Evolutionary conservation across 2,888 invertebrate species (phyloP), one percentile per base, ranked within the genome.

Genomic region (Ormyrus pomaceus): DNA sequence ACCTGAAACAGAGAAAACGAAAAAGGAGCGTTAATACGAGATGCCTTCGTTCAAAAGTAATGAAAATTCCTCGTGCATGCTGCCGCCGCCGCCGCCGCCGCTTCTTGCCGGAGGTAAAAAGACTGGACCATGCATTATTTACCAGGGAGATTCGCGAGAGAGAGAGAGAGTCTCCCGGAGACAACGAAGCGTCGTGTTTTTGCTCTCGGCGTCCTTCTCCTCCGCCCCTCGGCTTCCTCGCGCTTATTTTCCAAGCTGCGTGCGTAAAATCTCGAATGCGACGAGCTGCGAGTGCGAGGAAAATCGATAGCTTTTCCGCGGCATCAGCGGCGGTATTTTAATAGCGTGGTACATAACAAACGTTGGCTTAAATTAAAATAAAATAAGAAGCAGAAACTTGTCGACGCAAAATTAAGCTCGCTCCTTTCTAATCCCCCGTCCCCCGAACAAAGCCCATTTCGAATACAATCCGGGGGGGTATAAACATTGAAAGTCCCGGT

Each of bases 1-100:
- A 79, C 81, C 81, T 81, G 81, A 45, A 81, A 77, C 69, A 77
- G 34, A 61, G 61, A 62, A 81, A 48, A 53, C 5, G 13, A 34
- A 66, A 62, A 71, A 56, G 34, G 34, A 34, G 64, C 19, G 13
- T 81, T 81, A 78, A 81, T 81, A 71, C n/a, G 62, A 56, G 34
- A 74, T 34, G 34, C 56, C 56, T 66, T 50, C 34, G 68, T 68
- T 80, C 59, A 80, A 72, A 73, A 80, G 64, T 80, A 72, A 80
- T 77, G 80, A 73, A 80, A 80, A 69, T 77, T 68, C 72, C 62
- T 34, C 34, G 34, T 34, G 34, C 34, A 34, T 34, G 34, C 34
- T 34, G 34, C 34, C 34, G 34, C 13, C 13, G 13, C 34, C 34
- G 34, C 13, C 13, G 13, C 3, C 51, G 9, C 5, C 51, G 9